These are phyloP conservation scores for Trilocha varians DNA, from an alignment of 2,888 invertebrate genomes.

Conservation along the genomic window DNA sequence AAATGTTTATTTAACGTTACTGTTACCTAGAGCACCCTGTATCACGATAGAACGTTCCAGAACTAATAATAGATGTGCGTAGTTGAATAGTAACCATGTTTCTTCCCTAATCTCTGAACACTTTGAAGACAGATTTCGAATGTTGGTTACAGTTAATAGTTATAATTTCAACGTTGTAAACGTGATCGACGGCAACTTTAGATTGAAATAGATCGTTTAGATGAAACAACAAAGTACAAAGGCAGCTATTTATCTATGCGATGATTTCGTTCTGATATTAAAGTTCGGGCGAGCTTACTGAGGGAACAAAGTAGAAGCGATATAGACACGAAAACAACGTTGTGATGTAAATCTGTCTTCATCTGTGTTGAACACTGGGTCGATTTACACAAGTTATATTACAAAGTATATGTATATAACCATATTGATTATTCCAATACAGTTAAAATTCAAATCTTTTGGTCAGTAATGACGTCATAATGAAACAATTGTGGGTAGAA, in stretches of 20 bases:
- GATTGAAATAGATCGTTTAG: neutral
- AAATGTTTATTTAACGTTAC: slow-evolving; percentile 56
- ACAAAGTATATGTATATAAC: too few species aligned
- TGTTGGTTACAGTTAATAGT: neutral
- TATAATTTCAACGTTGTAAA: neutral
- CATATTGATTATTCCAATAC: too few species aligned
- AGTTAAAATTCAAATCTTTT: too few species aligned
- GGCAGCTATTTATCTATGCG: slow-evolving; percentile 46
- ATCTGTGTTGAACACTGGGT: neutral
- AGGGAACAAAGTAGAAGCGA: slow-evolving; percentile 61
- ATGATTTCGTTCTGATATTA: slow-evolving; percentile 9
- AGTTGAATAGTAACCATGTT: too few species aligned
- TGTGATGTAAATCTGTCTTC: slow-evolving; percentile 3
- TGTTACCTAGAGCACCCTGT: slow-evolving; percentile 54
- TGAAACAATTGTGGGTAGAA: too few species aligned
- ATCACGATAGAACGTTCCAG: neutral
- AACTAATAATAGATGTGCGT: too few species aligned
- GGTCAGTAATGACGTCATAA: too few species aligned
- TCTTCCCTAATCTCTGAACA: too few species aligned
- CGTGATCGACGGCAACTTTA: neutral
- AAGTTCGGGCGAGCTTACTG: slow-evolving; percentile 62
- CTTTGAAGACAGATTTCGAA: neutral
- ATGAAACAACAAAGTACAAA: slow-evolving; percentile 33
- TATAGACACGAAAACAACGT: slow-evolving; percentile 37
- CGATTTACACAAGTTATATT: neutral